These are phyloP conservation scores for Stenoptilia bipunctidactyla DNA, from an alignment of 2,888 invertebrate species.

Conservation along the genomic window DNA sequence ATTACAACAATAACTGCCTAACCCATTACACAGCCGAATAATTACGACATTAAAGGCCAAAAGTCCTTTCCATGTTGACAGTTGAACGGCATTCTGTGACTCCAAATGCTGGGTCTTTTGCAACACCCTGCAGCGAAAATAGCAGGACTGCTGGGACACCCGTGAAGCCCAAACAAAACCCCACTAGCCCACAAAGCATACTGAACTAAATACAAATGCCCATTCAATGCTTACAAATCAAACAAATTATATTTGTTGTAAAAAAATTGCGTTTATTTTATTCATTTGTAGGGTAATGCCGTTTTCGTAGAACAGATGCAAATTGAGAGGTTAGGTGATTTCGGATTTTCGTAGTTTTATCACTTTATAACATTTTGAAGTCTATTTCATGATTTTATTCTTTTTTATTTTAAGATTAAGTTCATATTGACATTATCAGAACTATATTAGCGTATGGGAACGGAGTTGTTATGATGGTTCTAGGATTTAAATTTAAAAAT, in stretches of 20 bases:
- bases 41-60: not conserved
- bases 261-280: constrained; percentile 20
- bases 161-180: constrained; percentile 53
- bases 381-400: no score
- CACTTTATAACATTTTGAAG: no score
- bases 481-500: no score
- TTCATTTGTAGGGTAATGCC: constrained; percentile 24
- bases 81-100: constrained; percentile 38
- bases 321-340: no score
- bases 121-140: constrained; percentile 61
- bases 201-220: constrained; percentile 7
- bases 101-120: constrained; percentile 52
- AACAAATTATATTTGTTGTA: constrained; percentile 65
- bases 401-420: no score
- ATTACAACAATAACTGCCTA: no score
- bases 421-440: no score
- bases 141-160: constrained; percentile 60
- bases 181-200: constrained; percentile 23
- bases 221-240: constrained; percentile 63
- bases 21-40: not conserved
- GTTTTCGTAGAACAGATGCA: not conserved
- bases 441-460: no score
- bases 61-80: not conserved
- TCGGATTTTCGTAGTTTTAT: no score
- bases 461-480: no score